phyloP scores from a whole-genome alignment of 1,140 invertebrate species.

The Dinoponera quadriceps region DNA sequence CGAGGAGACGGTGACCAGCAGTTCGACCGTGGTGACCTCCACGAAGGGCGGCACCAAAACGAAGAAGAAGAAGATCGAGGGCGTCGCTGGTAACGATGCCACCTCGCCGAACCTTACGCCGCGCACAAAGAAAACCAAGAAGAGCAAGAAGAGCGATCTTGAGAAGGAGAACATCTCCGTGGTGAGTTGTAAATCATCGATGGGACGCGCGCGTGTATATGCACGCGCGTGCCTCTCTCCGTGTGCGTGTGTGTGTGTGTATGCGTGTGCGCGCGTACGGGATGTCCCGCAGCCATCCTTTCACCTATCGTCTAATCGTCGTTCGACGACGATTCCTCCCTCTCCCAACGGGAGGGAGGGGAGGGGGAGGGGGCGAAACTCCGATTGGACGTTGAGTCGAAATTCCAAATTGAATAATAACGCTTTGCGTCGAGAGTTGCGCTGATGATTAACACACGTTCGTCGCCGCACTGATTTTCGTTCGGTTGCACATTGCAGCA shows the following conservation, averaged over 20 bases:
- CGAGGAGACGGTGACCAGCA: slow-evolving; percentile 82
- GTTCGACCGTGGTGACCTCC: slow-evolving; percentile 70
- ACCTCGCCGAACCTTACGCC: slow-evolving; percentile 82
- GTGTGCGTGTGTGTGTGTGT: background rate
- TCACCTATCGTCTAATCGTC: slow-evolving; percentile 20
- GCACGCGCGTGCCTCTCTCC: too few species aligned
- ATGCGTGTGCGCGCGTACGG: background rate
- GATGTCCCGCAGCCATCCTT: slow-evolving; percentile 47
- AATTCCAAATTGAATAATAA: background rate
- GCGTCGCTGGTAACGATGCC: slow-evolving; percentile 80
- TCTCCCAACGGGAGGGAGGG: too few species aligned
- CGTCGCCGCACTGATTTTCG: too few species aligned
- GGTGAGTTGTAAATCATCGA: slow-evolving; percentile 84
- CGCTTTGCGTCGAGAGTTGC: too few species aligned
- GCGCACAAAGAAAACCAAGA: slow-evolving; percentile 87
- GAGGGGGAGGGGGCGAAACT: too few species aligned
- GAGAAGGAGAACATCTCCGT: slow-evolving; percentile 89
- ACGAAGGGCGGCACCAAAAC: slow-evolving; percentile 76
- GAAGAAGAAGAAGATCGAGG: slow-evolving; percentile 85
- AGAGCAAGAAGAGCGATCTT: slow-evolving; percentile 87
- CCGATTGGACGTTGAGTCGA: background rate
- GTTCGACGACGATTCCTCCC: background rate
- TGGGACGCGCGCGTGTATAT: background rate
- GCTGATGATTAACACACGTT: too few species aligned
- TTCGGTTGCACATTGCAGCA: too few species aligned